Evolutionary conservation across 2,888 invertebrate genomes (phyloP), one percentile per base, ranked within the genome.

Genomic region (Xylophagus ater): DNA sequence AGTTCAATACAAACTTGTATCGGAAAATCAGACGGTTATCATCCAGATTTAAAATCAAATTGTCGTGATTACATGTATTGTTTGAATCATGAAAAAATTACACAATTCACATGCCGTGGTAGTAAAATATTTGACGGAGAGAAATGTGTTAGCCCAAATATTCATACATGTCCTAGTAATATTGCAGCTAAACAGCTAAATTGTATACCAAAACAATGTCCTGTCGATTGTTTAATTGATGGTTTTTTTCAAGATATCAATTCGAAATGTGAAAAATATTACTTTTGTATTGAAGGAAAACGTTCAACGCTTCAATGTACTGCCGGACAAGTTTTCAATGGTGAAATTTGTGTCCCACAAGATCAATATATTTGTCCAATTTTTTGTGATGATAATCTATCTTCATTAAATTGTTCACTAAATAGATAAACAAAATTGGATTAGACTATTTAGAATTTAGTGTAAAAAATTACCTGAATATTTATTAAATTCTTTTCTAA

Each of bases 31-130:
- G 69, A 74, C 48, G 75, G 75, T 2, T 75, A 75, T 51, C 72
- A 74, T 49, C 62, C 69, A 0, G 74, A 75, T 50, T 49, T 67
- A 8, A 63, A 68, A 39, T 67, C 72, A 1, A 68, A 66, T 44
- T 74, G 74, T 48, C 67, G 67, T 46, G 72, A 71, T 50, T 75
- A 74, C 53, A 72, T 70, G 51, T 76, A 70, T 58, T 76, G 75
- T 56, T 66, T 70, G 45, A 68, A 70, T 23, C 69, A 68, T 1
- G 72, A 73, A 49, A 66, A 71, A 13, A 57, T 73, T 12, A 68
- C 69, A 2, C 70, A 73, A 1, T 53, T 74, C 3, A 69, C 71
- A 1, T 75, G 75, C 43, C 65, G 69, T 10, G 71, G 69, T 9
- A 71, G 67, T 18, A 71, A 72, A 51, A 66, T 72, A 35, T 76